These are phyloP conservation scores for Gambelia wislizenii DNA, from an alignment of 2,797 vertebrate species.

Conservation along the genomic window DNA sequence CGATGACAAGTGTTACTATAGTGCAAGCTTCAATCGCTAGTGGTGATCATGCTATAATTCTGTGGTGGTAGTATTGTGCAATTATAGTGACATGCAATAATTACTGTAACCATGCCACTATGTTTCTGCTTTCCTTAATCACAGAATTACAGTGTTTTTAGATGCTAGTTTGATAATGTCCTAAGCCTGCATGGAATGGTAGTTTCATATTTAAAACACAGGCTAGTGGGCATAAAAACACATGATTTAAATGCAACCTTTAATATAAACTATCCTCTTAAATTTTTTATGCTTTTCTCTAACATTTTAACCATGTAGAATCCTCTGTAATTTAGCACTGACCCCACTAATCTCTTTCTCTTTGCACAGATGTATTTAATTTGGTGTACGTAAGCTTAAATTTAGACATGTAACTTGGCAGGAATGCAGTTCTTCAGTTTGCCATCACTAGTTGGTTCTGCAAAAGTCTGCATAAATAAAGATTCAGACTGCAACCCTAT, in stretches of 20 bases:
- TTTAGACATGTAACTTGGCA: neutral
- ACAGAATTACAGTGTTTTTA: no score
- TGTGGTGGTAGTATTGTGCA: no score
- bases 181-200: neutral
- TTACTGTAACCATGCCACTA: no score
- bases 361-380: neutral
- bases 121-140: no score
- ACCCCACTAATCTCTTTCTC: neutral
- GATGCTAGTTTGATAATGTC: no score
- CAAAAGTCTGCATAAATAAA: neutral
- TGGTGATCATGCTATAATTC: no score
- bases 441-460: neutral
- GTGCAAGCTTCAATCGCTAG: no score
- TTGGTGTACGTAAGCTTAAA: neutral
- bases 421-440: neutral
- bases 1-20: no score
- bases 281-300: neutral
- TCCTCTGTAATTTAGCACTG: neutral
- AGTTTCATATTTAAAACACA: constrained; percentile 2
- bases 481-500: neutral
- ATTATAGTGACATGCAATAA: no score
- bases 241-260: neutral
- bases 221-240: neutral
- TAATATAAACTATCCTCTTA: neutral
- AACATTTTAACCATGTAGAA: neutral